phyloP scores from a whole-genome alignment of 92 coral and sea anemone species.

The Epizoanthus rinbou region DNA sequence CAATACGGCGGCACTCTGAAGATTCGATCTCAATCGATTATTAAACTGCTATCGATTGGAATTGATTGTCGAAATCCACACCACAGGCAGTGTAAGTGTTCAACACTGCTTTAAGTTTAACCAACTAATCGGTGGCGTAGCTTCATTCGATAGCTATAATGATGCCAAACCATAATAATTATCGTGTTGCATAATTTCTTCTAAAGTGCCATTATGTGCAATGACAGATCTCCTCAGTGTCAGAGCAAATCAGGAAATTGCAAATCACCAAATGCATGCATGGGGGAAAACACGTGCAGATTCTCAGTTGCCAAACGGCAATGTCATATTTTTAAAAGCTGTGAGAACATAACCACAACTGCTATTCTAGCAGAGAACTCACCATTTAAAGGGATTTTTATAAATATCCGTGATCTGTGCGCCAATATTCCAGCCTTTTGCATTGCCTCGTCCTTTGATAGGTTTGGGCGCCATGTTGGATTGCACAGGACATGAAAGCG shows the following conservation, averaged over 20 bases:
- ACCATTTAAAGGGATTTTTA: slow-evolving; percentile 94
- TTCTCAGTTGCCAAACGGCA: neutral
- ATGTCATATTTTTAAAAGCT: no score
- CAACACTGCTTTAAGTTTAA: no score
- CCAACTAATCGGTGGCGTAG: neutral
- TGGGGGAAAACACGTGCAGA: neutral
- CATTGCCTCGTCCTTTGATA: slow-evolving; percentile 51
- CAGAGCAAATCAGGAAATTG: neutral
- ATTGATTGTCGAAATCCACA: no score
- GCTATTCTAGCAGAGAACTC: slow-evolving; percentile 14
- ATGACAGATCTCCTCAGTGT: slow-evolving; percentile 3
- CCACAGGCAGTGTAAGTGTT: no score
- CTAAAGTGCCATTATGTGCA: neutral
- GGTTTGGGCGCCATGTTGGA: slow-evolving; percentile 88
- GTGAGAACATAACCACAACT: no score
- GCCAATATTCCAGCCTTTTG: slow-evolving; percentile 48
- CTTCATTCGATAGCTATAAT: no score
- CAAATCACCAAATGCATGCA: no score
- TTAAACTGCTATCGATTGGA: no score
- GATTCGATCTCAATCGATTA: no score
- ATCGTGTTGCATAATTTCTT: neutral
- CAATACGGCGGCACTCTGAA: no score
- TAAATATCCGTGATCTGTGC: slow-evolving; percentile 82
- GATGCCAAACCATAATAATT: neutral
- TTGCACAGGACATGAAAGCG: slow-evolving; percentile 3